Conservation (phyloP, 2,113 vertebrate genomes). For the Dryoscopus gambensis region DNA sequence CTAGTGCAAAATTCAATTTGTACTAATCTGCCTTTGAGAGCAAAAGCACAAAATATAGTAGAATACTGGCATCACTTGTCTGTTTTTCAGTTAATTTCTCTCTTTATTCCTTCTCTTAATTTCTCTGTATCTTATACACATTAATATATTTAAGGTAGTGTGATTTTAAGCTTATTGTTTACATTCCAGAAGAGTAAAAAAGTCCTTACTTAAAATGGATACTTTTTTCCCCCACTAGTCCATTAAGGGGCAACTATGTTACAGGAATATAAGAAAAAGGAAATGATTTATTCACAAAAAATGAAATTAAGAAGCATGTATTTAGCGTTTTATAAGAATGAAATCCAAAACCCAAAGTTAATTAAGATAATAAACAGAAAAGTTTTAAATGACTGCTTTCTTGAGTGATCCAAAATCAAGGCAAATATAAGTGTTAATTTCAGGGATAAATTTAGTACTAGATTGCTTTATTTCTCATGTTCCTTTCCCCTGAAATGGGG, state of each 20-base stretch:
- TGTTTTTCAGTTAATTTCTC: background rate
- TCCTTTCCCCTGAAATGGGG: background rate
- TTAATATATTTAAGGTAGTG: background rate
- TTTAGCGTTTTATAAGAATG: background rate
- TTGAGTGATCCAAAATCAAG: background rate
- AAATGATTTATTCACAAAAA: background rate
- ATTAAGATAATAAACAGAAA: background rate
- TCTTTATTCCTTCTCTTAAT: background rate
- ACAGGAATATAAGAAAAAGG: background rate
- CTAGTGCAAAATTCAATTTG: conserved; percentile 31
- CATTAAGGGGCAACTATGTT: background rate
- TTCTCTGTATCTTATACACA: background rate
- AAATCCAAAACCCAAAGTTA: background rate
- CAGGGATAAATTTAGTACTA: background rate
- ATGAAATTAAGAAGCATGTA: background rate
- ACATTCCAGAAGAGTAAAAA: background rate
- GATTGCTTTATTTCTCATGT: background rate
- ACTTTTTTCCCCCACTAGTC: background rate
- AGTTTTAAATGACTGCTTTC: background rate
- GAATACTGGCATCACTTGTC: background rate
- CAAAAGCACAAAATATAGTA: background rate
- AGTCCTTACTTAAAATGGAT: background rate
- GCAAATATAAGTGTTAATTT: background rate
- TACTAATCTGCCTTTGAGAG: background rate
- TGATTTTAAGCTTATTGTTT: background rate